A percentile compares a stretch with the other conserved stretches of the same genome.
Evolutionary conservation across 2,888 invertebrate genomes (phyloP).

Genomic region (Cyclophora punctaria): DNA sequence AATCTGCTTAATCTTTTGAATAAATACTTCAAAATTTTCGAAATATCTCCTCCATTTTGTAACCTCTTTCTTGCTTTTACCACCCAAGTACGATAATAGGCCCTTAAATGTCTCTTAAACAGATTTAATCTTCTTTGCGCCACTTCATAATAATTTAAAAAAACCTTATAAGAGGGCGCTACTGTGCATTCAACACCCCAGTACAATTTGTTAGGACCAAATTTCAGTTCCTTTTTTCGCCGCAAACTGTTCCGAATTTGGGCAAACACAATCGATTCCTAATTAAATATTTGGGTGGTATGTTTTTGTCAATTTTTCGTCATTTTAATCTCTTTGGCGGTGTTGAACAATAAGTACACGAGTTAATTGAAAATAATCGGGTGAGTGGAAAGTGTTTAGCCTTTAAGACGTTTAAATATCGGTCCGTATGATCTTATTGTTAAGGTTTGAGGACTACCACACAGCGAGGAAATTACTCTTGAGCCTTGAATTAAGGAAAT

Average conservation of each 20-base stretch:
- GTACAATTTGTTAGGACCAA: no score
- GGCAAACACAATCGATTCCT: constrained; percentile 12
- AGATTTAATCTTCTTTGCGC: constrained; percentile 31
- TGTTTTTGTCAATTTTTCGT: constrained; percentile 12
- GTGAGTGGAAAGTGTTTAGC: no score
- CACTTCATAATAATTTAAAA: constrained; percentile 23
- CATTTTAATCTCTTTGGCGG: constrained; percentile 21
- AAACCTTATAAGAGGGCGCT: no score
- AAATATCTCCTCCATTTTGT: constrained; percentile 1
- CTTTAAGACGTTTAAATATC: no score
- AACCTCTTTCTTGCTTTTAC: constrained; percentile 27
- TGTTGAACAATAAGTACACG: constrained; percentile 14
- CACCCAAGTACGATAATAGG: constrained; percentile 44
- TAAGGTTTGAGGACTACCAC: no score
- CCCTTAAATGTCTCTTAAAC: background rate
- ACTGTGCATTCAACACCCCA: no score
- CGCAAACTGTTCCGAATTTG: background rate
- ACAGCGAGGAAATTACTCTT: no score
- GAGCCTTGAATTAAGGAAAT: no score
- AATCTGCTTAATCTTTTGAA: constrained; percentile 64
- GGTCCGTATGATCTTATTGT: no score
- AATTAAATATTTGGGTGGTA: constrained; percentile 26
- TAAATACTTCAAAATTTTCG: constrained; percentile 39
- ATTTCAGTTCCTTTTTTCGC: no score
- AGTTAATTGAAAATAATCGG: background rate